phyloP scores from a whole-genome alignment of 1,140 invertebrate species.

The Asbolus verrucosus region DNA sequence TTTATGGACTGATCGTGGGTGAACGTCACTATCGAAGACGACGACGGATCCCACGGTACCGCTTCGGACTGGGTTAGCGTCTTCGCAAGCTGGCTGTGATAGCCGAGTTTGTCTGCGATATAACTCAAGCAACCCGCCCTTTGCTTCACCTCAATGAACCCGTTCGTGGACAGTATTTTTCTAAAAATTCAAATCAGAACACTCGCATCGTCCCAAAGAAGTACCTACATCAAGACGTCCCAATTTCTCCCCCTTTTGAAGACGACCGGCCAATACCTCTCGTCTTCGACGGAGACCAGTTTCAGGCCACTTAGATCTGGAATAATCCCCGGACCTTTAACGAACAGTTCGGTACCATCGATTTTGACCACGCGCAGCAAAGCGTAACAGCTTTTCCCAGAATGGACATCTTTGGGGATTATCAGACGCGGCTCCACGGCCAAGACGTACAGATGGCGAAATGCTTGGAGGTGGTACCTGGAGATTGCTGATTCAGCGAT shows the following conservation, averaged over 20 bases:
- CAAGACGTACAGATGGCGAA: slow-evolving; percentile 94
- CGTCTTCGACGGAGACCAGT: slow-evolving; percentile 83
- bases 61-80: slow-evolving; percentile 84
- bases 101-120: slow-evolving; percentile 88
- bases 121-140: slow-evolving; percentile 90
- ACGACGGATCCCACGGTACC: slow-evolving; percentile 75
- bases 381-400: slow-evolving; percentile 82
- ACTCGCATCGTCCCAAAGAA: not conserved
- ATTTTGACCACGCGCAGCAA: slow-evolving; percentile 77
- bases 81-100: slow-evolving; percentile 84
- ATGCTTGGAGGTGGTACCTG: slow-evolving; percentile 94
- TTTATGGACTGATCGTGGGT: slow-evolving; percentile 75
- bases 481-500: slow-evolving; percentile 55
- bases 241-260: slow-evolving; percentile 87
- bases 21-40: slow-evolving; percentile 74
- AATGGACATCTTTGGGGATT: slow-evolving; percentile 87
- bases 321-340: slow-evolving; percentile 87
- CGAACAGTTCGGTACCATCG: slow-evolving; percentile 67
- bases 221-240: slow-evolving; percentile 80
- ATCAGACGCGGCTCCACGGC: slow-evolving; percentile 90
- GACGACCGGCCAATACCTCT: slow-evolving; percentile 88
- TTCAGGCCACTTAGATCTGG: slow-evolving; percentile 83
- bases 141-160: slow-evolving; percentile 87
- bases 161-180: slow-evolving; percentile 68
- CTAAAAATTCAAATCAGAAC: slow-evolving; percentile 59